Evolutionary conservation across 2,797 vertebrate species (phyloP), one percentile per base, ranked within the genome.

Genomic region (Oreonectes daqikongensis): DNA sequence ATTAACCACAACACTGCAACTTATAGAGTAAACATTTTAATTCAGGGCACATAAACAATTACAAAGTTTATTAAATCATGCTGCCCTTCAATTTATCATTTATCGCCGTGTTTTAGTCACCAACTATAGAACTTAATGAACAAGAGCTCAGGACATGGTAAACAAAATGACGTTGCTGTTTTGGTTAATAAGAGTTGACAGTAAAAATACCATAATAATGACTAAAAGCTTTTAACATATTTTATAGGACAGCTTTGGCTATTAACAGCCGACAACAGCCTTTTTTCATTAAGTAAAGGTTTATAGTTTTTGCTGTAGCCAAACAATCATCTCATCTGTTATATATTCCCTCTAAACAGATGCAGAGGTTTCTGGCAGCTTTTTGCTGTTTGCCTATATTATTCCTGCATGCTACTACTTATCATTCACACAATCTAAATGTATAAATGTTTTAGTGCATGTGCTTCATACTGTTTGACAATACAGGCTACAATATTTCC

Each of bases 361-460:
- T 30, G 40, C 26, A 10, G 10, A 26, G 8, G 46, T 30, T 3
- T 9, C 48, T 24, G 14, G 44, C 3, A 15, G 53, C 12, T 26
- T 28, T 5, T 15, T 28, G 53, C 22, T 28, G 6, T 30, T 59
- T 30, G 24, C 26, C n/a, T 17, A 26, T 14, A 64, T 28, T 12
- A 35, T 72, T 50, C 0, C 26, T 1, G 46, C 5, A 24, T 12
- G 4, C 5, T 10, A 24, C 24, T 24, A 7, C 24, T 24, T 26
- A 55, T 55, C 10, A 11, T 35, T 35, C 70, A 24, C 59, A 64
- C 24, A 22, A 24, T n/a, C 28, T 14, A 35, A 64, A 30, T 38
- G 64, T 30, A 5, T 28, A 64, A 53, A 73, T 10, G 22, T 50
- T 52, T 64, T 52, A 64, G 52, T 55, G 20, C 12, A 55, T n/a